Base-by-base conservation (phyloP, 1,140 invertebrate genomes). In the Campoletis sonorensis region DNA sequence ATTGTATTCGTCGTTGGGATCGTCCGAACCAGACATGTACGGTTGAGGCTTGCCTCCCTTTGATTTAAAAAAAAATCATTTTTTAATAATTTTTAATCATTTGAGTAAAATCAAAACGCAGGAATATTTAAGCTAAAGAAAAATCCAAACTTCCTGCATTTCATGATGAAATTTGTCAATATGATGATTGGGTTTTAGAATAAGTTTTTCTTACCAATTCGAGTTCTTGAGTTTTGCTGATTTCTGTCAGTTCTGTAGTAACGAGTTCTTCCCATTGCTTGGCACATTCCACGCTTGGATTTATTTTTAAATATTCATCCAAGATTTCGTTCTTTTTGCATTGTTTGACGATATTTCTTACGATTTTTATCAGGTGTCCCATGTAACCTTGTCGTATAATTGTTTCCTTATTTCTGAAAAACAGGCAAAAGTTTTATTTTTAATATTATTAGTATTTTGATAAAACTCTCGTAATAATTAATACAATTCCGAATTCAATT, bases 321-420 rank as follows among this genome's bases (percentile, higher is more conserved):
- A 94, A 85, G 79, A 83, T 82, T 73, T 89, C 85, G 83, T 87
- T 92, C 67, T 91, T 90, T 79, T 92, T 88, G 79, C 90, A 90
- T 72, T 92, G 88, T 75, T 92, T 87, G 54, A 93, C 92, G 83
- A 96, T 92, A 83, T 94, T 92, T 91, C 96, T 96, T 23, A 94
- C 93, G 79, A 97, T 95, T 89, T 95, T 94, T 77, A 95, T 95
- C 82, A 96, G 89, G 90, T 97, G 96, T 70, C 96, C 96, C 95
- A 96, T 96, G 85, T 96, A 96, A 54, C 95, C 95, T 86, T 93
- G 91, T 27, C 95, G 90, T 81, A 92, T 91, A 30, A 26, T 26
- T 18, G 90, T 91, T 81, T 90, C 91, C 88, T 90, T 90, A 87
- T 81, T 85, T 84, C 92, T 93, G 75, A 10, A 45, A 45, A 45